Base-by-base conservation (phyloP, 2,888 invertebrate genomes). In the Limnephilus rhombicus region DNA sequence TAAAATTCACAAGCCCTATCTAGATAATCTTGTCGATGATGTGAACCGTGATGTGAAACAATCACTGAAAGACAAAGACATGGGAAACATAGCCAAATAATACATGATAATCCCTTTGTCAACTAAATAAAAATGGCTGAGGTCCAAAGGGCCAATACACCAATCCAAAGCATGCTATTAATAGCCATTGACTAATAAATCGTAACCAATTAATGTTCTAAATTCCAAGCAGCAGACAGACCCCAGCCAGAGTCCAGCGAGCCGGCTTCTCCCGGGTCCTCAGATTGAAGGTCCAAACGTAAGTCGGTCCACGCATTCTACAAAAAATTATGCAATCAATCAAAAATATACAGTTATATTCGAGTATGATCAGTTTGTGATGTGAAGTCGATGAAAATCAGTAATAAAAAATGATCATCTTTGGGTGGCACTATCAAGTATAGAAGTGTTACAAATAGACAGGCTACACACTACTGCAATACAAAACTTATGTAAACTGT, bases 271-370 rank as follows among this genome's bases (percentile, higher is more conserved):
- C 98, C 94, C 97, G 98, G 24, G 98, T 98, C 96, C 98, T 98
- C 92, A 99, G 96, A 95, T 99, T 99, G 95, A 99, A 99, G 0
- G 99, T 99, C 99, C 99, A 99, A 18, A 99, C 98, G 94, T 97
- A 99, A 0, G 99, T 99, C 0, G 98, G 98, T 0, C 99, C 99
- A 91, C 99, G 97, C 95, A 97, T 97, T 94, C 97, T 97, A 68
- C 5, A 68, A 68, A 68, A 68, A 68, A 24, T 12, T 68, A 68
- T 68, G n/a, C 24, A 68, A n/a, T 68, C 68, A 68, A 68, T 68
- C 68, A 68, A 68, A 68, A 68, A 68, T 24, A 53, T 53, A 4
- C 3, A 18, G 18, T 68, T 24, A 68, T 68, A 24, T 68, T n/a
- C 7, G 7, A 68, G 0, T 1, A 24, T 18, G 68, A 7, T 9